Conservation (phyloP, 2,113 vertebrate species). For the Urocynchramus pylzowi region DNA sequence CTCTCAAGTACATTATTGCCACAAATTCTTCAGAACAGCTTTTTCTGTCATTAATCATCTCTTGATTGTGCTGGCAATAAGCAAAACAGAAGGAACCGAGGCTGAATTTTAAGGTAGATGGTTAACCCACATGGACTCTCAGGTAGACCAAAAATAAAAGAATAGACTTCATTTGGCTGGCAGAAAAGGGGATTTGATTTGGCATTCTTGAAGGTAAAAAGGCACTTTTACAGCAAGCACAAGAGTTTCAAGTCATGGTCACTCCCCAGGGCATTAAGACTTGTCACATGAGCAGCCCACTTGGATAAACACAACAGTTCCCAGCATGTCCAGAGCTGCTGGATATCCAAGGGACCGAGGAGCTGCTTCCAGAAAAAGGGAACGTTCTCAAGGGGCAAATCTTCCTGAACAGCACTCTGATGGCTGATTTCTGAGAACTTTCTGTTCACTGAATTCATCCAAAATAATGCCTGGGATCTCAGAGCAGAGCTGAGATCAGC, state of each 20-base stretch:
- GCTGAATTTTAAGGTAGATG: background rate
- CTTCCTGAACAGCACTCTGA: background rate
- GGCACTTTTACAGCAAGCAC: background rate
- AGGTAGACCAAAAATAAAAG: background rate
- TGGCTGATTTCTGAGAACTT: background rate
- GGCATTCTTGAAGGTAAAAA: background rate
- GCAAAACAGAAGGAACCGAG: background rate
- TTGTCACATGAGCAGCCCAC: background rate
- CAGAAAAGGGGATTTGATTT: background rate
- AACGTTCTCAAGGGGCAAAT: background rate
- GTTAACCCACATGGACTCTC: background rate
- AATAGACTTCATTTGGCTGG: background rate
- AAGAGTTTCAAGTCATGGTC: background rate
- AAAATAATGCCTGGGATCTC: background rate
- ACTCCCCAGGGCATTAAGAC: background rate
- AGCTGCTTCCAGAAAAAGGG: background rate
- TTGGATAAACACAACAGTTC: background rate
- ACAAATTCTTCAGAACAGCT: background rate
- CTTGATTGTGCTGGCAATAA: background rate
- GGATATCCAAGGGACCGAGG: background rate
- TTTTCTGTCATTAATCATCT: background rate
- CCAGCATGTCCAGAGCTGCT: background rate
- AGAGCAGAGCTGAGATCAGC: background rate
- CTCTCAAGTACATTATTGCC: background rate
- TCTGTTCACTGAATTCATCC: background rate